Evolutionary conservation across 1,140 invertebrate species (phyloP).

Genomic region (Trichomalopsis sarcophagae): DNA sequence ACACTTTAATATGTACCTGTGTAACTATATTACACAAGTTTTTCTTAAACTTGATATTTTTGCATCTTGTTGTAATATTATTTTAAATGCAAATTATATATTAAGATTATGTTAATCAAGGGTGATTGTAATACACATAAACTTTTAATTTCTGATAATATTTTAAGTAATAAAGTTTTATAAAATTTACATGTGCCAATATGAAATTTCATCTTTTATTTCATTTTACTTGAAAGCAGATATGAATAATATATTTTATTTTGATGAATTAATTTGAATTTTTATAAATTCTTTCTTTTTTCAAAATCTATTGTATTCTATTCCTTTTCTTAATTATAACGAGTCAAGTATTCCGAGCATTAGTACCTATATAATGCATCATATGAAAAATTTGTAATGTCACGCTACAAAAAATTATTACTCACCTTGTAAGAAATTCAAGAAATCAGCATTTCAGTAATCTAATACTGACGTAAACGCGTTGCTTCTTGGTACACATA

Average conservation of each 20-base stretch:
- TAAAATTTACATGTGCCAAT: constrained; percentile 52
- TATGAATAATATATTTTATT: too few species aligned
- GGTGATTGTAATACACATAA: constrained; percentile 60
- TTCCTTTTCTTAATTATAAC: too few species aligned
- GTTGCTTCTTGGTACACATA: background rate
- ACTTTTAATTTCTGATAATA: constrained; percentile 61
- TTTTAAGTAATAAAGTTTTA: constrained; percentile 64
- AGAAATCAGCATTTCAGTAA: background rate
- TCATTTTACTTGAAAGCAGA: too few species aligned
- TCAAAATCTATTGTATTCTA: too few species aligned
- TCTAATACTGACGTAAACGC: constrained; percentile 10
- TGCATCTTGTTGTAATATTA: constrained; percentile 12
- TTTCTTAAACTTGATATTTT: constrained; percentile 56
- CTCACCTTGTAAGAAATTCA: constrained; percentile 23
- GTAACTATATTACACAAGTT: constrained; percentile 60
- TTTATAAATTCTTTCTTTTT: too few species aligned
- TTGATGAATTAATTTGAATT: too few species aligned
- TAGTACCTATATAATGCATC: background rate
- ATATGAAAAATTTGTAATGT: background rate
- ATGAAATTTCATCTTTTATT: too few species aligned
- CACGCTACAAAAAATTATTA: background rate
- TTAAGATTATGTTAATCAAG: constrained; percentile 47
- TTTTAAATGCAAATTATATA: constrained; percentile 20
- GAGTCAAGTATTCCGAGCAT: background rate
- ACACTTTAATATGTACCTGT: constrained; percentile 68